Evolutionary conservation across 1,140 invertebrate genomes (phyloP).

Genomic region (Pectinophora gossypiella): DNA sequence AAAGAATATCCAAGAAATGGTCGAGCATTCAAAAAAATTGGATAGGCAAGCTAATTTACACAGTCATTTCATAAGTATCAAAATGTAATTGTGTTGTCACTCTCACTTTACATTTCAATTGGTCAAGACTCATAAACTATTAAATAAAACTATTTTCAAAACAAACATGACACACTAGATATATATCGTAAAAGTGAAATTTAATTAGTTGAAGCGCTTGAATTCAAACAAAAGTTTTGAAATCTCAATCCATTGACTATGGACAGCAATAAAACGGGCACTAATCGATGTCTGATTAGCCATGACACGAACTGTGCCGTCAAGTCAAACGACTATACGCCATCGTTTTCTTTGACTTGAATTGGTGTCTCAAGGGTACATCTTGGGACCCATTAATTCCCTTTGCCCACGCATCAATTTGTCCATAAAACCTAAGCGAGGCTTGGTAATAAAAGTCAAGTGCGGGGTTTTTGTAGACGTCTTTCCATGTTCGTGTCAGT

Average conservation of each 20-base stretch:
- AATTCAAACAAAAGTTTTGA: not conserved
- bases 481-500: slow-evolving; percentile 4
- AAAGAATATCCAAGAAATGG: too few relatives aligned
- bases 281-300: not conserved
- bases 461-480: slow-evolving; percentile 14
- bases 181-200: not conserved
- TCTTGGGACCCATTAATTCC: slow-evolving; percentile 19
- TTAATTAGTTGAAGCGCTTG: not conserved
- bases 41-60: too few relatives aligned
- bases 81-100: too few relatives aligned
- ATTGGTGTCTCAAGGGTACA: slow-evolving; percentile 10
- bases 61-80: too few relatives aligned
- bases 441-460: not conserved
- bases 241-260: too few relatives aligned
- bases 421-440: slow-evolving; percentile 17
- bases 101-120: too few relatives aligned
- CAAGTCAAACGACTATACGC: too few relatives aligned
- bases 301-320: not conserved
- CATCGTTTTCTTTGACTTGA: too few relatives aligned
- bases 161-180: too few relatives aligned
- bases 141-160: too few relatives aligned
- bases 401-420: slow-evolving; percentile 24
- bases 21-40: too few relatives aligned
- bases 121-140: too few relatives aligned
- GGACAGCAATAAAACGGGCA: not conserved